Conservation (phyloP, 1,140 invertebrate genomes). For the Cardiocondyla obscurior region DNA sequence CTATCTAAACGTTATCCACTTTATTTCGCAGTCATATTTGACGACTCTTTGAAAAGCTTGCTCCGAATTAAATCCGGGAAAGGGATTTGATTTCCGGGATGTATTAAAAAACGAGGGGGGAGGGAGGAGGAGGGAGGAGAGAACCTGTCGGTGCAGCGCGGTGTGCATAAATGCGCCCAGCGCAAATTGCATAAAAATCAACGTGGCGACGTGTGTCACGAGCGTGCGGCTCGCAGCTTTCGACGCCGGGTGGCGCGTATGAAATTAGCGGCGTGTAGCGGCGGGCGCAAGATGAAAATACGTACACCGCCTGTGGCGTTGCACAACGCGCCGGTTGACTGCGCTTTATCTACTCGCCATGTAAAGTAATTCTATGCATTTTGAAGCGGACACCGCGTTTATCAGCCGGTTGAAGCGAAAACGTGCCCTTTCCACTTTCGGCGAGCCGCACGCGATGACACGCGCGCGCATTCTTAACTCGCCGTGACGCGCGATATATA, state of each 20-base stretch:
- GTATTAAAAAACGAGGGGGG: neutral
- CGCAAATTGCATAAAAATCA: conserved; percentile 56
- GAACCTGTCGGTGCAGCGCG: neutral
- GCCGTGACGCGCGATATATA: conserved; percentile 21
- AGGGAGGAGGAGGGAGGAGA: too few relatives aligned
- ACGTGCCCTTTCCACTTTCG: conserved; percentile 38
- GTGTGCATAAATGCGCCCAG: conserved; percentile 7
- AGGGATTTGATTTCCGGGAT: neutral
- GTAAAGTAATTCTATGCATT: conserved; percentile 71
- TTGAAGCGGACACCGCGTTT: conserved; percentile 60
- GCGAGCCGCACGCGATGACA: conserved; percentile 24
- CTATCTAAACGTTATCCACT: neutral
- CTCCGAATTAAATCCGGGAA: neutral
- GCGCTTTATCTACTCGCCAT: conserved; percentile 62
- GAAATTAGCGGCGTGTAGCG: conserved; percentile 59
- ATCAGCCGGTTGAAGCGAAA: conserved; percentile 44
- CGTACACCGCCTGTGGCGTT: conserved; percentile 24
- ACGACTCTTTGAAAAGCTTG: neutral
- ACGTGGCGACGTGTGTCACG: conserved; percentile 49
- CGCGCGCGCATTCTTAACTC: conserved; percentile 44
- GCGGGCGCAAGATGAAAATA: conserved; percentile 42
- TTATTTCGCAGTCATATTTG: neutral
- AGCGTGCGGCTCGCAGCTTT: conserved; percentile 48
- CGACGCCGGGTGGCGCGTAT: conserved; percentile 60
- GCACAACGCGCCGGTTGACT: conserved; percentile 30